These are phyloP conservation scores for Vultur gryphus DNA, from an alignment of 2,797 vertebrate species.

Conservation along the genomic window DNA sequence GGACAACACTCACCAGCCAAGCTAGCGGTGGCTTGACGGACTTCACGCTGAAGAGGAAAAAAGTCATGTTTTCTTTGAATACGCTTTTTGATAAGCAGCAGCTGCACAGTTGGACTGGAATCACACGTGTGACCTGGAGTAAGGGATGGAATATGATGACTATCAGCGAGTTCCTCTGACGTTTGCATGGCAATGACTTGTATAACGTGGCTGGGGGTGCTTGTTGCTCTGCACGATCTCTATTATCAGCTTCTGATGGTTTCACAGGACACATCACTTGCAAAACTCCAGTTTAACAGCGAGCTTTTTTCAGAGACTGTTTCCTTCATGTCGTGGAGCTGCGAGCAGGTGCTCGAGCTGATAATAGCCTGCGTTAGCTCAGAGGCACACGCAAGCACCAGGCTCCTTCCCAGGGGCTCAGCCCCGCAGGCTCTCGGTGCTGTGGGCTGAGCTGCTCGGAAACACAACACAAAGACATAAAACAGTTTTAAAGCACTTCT, in stretches of 20 bases:
- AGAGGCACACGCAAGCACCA: rapidly evolving
- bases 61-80: neutral
- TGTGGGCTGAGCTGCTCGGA: neutral
- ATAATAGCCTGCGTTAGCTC: rapidly evolving
- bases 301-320: neutral
- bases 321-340: neutral
- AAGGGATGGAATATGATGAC: neutral
- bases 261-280: neutral
- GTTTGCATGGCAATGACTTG: neutral
- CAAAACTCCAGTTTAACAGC: neutral
- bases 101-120: neutral
- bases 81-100: neutral
- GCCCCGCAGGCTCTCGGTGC: neutral
- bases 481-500: neutral
- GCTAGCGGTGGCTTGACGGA: neutral
- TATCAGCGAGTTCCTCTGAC: neutral
- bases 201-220: too few species aligned
- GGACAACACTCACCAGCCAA: neutral
- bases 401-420: neutral
- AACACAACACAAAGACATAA: neutral
- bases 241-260: rapidly evolving
- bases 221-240: neutral
- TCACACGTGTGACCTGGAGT: neutral
- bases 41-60: neutral
- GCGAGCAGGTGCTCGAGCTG: neutral